A percentile compares a stretch with the other conserved stretches of the same genome.
Conservation (phyloP, 2,888 invertebrate genomes). For the Oligia strigilis region DNA sequence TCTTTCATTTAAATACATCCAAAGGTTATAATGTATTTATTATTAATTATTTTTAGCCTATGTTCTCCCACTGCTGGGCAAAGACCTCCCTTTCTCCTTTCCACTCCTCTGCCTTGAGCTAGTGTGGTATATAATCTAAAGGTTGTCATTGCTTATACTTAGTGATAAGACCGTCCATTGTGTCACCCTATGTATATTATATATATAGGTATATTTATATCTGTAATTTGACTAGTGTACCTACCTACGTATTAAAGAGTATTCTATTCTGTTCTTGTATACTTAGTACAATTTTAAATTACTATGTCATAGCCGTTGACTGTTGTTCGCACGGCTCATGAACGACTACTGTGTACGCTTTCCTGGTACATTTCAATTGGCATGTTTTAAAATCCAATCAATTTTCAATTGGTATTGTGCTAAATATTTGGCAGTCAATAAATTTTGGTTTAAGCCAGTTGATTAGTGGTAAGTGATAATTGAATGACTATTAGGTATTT, state of each 20-base stretch:
- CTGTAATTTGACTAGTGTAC: not conserved
- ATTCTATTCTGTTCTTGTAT: too few relatives aligned
- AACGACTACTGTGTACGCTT: not conserved
- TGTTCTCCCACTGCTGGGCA: too few relatives aligned
- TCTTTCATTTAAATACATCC: not conserved
- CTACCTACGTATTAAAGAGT: not conserved
- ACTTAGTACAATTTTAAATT: too few relatives aligned
- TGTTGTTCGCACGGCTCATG: not conserved
- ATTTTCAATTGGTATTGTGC: not conserved
- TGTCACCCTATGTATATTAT: too few relatives aligned
- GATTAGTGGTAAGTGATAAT: slow-evolving; percentile 6
- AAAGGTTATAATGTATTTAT: not conserved
- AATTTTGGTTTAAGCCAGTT: not conserved
- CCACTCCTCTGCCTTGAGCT: too few relatives aligned
- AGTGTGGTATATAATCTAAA: not conserved
- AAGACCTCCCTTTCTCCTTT: too few relatives aligned
- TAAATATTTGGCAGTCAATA: not conserved
- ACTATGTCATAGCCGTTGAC: not conserved
- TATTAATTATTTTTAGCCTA: too few relatives aligned
- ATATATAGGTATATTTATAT: not conserved
- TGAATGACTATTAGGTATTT: slow-evolving; percentile 2
- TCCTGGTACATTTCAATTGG: not conserved
- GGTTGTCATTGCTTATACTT: not conserved
- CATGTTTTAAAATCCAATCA: not conserved
- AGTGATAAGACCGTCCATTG: not conserved